Evolutionary conservation across 1,140 invertebrate species (phyloP).

Genomic region (Drosophila nasuta): DNA sequence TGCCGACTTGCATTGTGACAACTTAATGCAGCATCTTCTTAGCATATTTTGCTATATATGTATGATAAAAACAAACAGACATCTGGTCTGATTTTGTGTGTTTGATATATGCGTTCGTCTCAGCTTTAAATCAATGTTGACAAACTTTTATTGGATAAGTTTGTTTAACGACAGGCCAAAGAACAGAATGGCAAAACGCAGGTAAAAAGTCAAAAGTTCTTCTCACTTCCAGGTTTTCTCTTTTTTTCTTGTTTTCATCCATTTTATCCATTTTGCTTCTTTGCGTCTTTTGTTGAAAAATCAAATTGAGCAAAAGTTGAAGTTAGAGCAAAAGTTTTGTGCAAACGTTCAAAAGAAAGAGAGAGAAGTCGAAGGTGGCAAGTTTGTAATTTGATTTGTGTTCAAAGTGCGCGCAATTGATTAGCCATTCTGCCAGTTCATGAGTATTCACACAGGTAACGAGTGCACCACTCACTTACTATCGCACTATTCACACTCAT

Average conservation of each 20-base stretch:
- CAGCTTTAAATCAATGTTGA: conserved; percentile 84
- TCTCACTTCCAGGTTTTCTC: conserved; percentile 34
- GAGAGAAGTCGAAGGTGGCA: conserved; percentile 62
- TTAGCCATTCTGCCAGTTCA: conserved; percentile 77
- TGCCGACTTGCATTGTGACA: not conserved
- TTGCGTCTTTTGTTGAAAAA: conserved; percentile 68
- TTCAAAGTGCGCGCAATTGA: conserved; percentile 76
- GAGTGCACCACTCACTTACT: conserved; percentile 21
- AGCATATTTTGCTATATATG: conserved; percentile 38
- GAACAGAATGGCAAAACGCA: conserved; percentile 50
- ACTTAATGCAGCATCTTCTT: not conserved
- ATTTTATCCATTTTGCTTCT: conserved; percentile 3
- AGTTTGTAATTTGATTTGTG: conserved; percentile 83
- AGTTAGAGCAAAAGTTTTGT: conserved; percentile 47
- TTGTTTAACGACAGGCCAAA: conserved; percentile 81
- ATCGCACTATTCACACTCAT: conserved; percentile 19
- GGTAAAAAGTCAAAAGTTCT: conserved; percentile 73
- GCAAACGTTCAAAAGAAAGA: conserved; percentile 33
- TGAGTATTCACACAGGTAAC: conserved; percentile 46
- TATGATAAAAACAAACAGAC: conserved; percentile 42
- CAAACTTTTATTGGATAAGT: conserved; percentile 85
- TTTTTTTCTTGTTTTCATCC: conserved; percentile 3
- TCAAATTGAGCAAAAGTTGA: conserved; percentile 83
- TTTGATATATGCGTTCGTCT: conserved; percentile 73
- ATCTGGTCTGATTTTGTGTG: conserved; percentile 29